Base-by-base conservation (phyloP, 2,888 invertebrate species). In the Phyllotreta cruciferae region DNA sequence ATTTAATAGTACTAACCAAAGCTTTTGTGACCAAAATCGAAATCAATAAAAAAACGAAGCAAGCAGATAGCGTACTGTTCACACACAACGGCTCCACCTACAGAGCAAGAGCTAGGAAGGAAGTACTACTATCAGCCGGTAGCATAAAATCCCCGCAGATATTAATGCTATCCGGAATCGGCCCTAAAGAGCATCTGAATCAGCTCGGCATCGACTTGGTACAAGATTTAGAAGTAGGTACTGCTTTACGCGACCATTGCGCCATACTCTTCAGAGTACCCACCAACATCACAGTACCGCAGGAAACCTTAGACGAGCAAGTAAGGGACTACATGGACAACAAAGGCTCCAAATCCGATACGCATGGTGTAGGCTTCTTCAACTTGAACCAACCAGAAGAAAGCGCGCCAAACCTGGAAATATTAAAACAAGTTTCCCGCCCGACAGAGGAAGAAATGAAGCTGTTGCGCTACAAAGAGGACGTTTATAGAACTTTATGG, bases 81-180 rank as follows among this genome's bases (percentile, higher is more conserved):
- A 72, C 83, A 1, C 88, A 88, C 75, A 82, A 85, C 62, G 84
- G 84, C 13, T 80, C 76, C 73, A 83, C 82, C 69, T 86, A 80
- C 63, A 71, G 76, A 8, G 83, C 83, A 0, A 76, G 80, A 6
- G 91, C 90, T 4, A 84, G 82, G 3, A 90, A 88, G 67, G 93
- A 92, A 79, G 85, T 94, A 1, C 85, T 94, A 55, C 79, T 94
- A 10, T 86, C 89, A 8, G 92, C 92, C 0, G 94, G 94, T 3
- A 82, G 90, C 0, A 87, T 94, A 24, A 91, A 90, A 66, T 90
- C 92, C 0, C 92, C 94, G 0, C 93, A 94, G 77, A 79, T 94
- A 7, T 79, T 95, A 52, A 89, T 93, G 90, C 78, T 94, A 9
- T 93, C 93, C 0, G 94, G 94, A 8, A 82, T 93, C 35, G 91